These are phyloP conservation scores for Crematogaster levior DNA, from an alignment of 2,888 invertebrate species.

Conservation along the genomic window DNA sequence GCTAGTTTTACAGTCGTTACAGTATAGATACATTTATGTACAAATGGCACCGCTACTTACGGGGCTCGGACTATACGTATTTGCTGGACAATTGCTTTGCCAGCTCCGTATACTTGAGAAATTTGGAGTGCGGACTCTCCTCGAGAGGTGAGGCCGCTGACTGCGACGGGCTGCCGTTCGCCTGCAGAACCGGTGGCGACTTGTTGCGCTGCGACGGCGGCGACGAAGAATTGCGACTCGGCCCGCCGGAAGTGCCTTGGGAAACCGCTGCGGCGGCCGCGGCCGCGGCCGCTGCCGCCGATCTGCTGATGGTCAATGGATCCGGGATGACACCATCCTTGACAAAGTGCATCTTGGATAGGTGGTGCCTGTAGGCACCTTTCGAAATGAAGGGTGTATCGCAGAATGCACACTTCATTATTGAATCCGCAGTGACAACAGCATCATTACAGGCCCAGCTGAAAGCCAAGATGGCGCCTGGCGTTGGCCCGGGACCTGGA, in stretches of 20 bases:
- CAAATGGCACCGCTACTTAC: constrained; percentile 86
- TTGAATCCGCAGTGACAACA: constrained; percentile 93
- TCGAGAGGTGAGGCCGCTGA: constrained; percentile 87
- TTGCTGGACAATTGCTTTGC: constrained; percentile 99
- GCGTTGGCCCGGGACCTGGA: constrained; percentile 88
- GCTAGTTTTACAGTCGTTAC: constrained; percentile 80
- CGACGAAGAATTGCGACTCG: constrained; percentile 81
- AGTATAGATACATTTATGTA: constrained; percentile 86
- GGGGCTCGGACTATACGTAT: constrained; percentile 91
- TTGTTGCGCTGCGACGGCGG: constrained; percentile 88
- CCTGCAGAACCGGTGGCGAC: constrained; percentile 86
- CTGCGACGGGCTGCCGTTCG: constrained; percentile 85
- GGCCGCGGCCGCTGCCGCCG: constrained; percentile 87
- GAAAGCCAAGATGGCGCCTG: constrained; percentile 95
- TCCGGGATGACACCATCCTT: constrained; percentile 96
- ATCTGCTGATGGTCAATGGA: constrained; percentile 87
- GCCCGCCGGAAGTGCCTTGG: constrained; percentile 84
- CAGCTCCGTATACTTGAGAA: constrained; percentile 99
- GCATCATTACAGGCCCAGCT: constrained; percentile 98
- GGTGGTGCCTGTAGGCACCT: constrained; percentile 98
- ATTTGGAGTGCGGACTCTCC: constrained; percentile 98
- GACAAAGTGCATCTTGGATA: constrained; percentile 98
- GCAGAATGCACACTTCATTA: constrained; percentile 98
- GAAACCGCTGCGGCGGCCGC: constrained; percentile 82
- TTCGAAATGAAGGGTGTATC: constrained; percentile 98